Evolutionary conservation across 2,113 vertebrate species (phyloP).

Genomic region (Rissa tridactyla): DNA sequence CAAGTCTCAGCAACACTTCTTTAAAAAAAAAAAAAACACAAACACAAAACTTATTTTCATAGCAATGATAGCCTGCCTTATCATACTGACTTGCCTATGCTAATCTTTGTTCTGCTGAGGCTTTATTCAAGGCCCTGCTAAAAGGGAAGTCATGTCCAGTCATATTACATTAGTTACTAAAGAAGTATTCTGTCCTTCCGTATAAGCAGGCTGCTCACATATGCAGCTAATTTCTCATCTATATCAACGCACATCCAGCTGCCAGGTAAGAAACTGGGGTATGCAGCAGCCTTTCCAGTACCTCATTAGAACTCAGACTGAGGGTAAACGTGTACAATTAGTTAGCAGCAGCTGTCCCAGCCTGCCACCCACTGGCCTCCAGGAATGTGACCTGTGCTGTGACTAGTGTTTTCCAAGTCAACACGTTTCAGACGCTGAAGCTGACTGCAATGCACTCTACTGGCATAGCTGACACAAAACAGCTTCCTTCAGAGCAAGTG

Average conservation of each 20-base stretch:
- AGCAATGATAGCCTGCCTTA: neutral
- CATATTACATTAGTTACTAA: neutral
- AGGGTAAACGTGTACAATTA: accelerated
- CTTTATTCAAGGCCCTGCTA: neutral
- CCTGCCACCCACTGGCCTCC: constrained; percentile 49
- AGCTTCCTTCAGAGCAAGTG: neutral
- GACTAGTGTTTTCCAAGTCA: neutral
- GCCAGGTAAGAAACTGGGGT: neutral
- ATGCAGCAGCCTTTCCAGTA: neutral
- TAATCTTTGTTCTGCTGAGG: neutral
- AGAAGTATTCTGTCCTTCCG: neutral
- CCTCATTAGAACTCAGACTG: neutral
- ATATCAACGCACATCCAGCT: neutral
- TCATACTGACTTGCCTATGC: neutral
- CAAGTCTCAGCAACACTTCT: neutral
- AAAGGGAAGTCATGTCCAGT: neutral
- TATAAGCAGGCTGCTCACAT: neutral
- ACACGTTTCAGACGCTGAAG: neutral
- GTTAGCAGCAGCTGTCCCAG: neutral
- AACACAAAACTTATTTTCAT: neutral
- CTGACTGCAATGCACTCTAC: constrained; percentile 6
- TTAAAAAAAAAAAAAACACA: neutral
- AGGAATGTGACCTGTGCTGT: neutral
- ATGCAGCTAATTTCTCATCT: neutral
- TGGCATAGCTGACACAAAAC: neutral